Evolutionary conservation across 2,113 vertebrate genomes (phyloP).

Genomic region (Psilopsiagon aurifrons): DNA sequence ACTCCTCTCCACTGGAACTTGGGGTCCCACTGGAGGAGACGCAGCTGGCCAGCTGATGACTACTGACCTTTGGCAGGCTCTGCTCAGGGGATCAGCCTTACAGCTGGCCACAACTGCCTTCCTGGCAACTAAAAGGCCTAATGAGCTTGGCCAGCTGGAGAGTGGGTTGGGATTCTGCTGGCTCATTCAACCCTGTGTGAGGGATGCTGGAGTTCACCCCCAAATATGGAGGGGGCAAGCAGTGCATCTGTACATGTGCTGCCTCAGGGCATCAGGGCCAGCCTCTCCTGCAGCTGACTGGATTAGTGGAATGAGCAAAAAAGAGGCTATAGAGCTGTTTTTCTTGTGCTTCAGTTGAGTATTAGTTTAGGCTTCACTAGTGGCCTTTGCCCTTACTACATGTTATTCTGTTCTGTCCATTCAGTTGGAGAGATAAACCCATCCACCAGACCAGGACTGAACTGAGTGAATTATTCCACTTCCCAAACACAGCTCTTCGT

Average conservation of each 20-base stretch:
- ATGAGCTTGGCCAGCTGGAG: slow-evolving; percentile 19
- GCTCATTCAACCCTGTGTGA: neutral
- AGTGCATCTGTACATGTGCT: neutral
- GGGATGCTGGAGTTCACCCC: neutral
- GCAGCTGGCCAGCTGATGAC: slow-evolving; percentile 2
- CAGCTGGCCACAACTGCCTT: slow-evolving; percentile 44
- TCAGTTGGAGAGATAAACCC: neutral
- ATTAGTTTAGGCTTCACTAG: neutral
- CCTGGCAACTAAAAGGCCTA: slow-evolving; percentile 35
- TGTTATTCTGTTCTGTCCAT: neutral
- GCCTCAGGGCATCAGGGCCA: neutral
- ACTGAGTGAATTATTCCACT: neutral
- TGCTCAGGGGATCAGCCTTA: neutral
- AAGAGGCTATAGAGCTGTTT: neutral
- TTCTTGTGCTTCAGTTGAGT: neutral
- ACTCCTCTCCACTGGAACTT: neutral
- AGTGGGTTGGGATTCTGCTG: neutral
- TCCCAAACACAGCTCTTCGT: neutral
- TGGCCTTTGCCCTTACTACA: neutral
- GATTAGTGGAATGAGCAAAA: neutral
- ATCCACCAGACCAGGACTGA: neutral
- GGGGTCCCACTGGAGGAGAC: neutral
- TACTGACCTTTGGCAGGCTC: slow-evolving; percentile 30
- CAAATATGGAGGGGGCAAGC: neutral
- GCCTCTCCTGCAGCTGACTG: neutral